Conservation (phyloP, 2,888 invertebrate genomes). For the Drosophila monieri region DNA sequence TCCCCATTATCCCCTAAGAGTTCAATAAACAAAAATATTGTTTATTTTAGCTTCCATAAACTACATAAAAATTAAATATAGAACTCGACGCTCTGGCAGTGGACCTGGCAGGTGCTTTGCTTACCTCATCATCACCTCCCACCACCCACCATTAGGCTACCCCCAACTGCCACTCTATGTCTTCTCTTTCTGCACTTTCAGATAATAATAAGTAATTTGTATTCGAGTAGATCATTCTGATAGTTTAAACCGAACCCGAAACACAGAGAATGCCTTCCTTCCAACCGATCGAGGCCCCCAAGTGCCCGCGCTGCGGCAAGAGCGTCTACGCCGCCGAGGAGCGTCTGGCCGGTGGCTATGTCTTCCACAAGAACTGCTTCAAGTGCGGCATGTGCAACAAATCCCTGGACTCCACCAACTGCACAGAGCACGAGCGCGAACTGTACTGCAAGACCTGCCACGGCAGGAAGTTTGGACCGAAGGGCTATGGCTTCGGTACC, state of each 20-base stretch:
- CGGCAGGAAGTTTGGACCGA: slow-evolving; percentile 69
- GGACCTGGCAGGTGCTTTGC: slow-evolving; percentile 22
- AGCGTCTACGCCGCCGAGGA: slow-evolving; percentile 72
- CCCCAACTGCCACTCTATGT: slow-evolving; percentile 43
- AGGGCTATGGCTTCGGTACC: slow-evolving; percentile 70
- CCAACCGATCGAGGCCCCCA: slow-evolving; percentile 72
- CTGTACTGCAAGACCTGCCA: slow-evolving; percentile 71
- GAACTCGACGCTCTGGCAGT: too few relatives aligned
- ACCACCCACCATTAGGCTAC: background rate
- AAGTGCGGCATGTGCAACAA: slow-evolving; percentile 77
- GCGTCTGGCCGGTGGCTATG: slow-evolving; percentile 70
- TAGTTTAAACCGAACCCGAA: slow-evolving; percentile 35
- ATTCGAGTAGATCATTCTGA: slow-evolving; percentile 47
- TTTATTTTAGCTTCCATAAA: too few relatives aligned
- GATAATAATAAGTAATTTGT: slow-evolving; percentile 68
- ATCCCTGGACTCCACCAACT: slow-evolving; percentile 74
- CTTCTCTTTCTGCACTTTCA: slow-evolving; percentile 64
- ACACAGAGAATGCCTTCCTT: slow-evolving; percentile 64
- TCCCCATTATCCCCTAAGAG: background rate
- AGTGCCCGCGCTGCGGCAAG: slow-evolving; percentile 72
- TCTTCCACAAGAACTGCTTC: slow-evolving; percentile 76
- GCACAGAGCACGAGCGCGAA: slow-evolving; percentile 70
- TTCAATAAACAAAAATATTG: background rate
- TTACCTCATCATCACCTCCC: slow-evolving; percentile 7
- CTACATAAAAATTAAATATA: too few relatives aligned